Percentiles rank a stretch among this genome's conserved stretches.
phyloP scores from a whole-genome alignment of 2,888 invertebrate genomes.

The Dryadula phaetusa region DNA sequence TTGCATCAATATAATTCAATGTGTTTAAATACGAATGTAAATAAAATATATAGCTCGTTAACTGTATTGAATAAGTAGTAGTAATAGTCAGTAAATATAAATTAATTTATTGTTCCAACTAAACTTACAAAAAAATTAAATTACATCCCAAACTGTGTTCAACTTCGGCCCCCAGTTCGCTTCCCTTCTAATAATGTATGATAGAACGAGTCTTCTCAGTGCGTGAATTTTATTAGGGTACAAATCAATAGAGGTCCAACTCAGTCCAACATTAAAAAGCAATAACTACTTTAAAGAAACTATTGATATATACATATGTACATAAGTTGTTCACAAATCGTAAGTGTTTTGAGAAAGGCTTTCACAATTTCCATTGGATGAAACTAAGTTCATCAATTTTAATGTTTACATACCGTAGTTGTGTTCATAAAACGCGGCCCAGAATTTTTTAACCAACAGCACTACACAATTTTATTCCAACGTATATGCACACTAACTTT shows the following conservation, averaged over 20 bases:
- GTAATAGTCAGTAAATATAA: conserved; percentile 5
- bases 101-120: not conserved
- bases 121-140: conserved; percentile 45
- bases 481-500: conserved; percentile 47
- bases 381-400: not conserved
- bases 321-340: too few species aligned
- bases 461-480: conserved; percentile 43
- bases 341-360: too few species aligned
- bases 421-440: conserved; percentile 29
- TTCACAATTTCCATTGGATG: not conserved
- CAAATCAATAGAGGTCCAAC: conserved; percentile 64
- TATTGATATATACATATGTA: too few species aligned
- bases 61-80: not conserved
- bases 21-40: too few species aligned
- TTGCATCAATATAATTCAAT: too few species aligned
- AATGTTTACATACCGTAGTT: conserved; percentile 36
- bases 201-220: conserved; percentile 69
- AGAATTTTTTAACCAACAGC: conserved; percentile 36
- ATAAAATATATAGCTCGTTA: too few species aligned
- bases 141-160: conserved; percentile 61
- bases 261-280: not conserved
- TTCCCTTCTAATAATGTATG: conserved; percentile 64
- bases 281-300: not conserved
- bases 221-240: conserved; percentile 76
- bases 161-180: conserved; percentile 62